Evolutionary conservation across 2,888 invertebrate species (phyloP).

Genomic region (Cephus pygmeus): DNA sequence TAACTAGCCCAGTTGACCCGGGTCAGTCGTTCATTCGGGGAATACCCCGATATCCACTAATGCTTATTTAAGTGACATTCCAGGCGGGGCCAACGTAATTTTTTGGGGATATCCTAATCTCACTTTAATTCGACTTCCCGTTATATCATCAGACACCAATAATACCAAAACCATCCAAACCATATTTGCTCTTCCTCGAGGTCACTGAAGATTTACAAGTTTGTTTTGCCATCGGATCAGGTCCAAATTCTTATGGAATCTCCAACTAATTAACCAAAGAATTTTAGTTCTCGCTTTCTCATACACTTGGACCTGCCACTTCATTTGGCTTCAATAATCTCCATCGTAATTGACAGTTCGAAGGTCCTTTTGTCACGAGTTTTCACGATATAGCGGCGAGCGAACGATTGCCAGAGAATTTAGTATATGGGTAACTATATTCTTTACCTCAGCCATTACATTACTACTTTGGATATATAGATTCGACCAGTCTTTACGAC

Average conservation of each 20-base stretch:
- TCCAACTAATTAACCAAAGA: not conserved
- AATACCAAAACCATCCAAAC: not conserved
- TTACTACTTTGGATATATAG: not conserved
- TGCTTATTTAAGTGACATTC: conserved; percentile 58
- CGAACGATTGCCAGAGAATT: not conserved
- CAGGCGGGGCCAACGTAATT: conserved; percentile 27
- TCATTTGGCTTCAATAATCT: not conserved
- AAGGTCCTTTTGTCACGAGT: not conserved
- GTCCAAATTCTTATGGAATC: not conserved
- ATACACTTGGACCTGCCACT: not conserved
- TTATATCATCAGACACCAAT: conserved; percentile 34
- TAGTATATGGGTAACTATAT: not conserved
- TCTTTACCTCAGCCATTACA: not conserved
- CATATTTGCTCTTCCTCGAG: not conserved
- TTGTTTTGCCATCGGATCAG: not conserved
- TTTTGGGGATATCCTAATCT: conserved; percentile 45
- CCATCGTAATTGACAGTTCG: not conserved
- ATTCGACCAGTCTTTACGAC: not conserved
- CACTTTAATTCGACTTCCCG: conserved; percentile 54
- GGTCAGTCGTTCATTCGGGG: conserved; percentile 29
- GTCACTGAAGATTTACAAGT: not conserved
- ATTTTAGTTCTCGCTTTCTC: not conserved
- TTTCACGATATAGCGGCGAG: not conserved
- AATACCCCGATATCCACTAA: conserved; percentile 44
- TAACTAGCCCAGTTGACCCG: conserved; percentile 15